Evolutionary conservation across 2,888 invertebrate genomes (phyloP).

Genomic region (Automeris io): DNA sequence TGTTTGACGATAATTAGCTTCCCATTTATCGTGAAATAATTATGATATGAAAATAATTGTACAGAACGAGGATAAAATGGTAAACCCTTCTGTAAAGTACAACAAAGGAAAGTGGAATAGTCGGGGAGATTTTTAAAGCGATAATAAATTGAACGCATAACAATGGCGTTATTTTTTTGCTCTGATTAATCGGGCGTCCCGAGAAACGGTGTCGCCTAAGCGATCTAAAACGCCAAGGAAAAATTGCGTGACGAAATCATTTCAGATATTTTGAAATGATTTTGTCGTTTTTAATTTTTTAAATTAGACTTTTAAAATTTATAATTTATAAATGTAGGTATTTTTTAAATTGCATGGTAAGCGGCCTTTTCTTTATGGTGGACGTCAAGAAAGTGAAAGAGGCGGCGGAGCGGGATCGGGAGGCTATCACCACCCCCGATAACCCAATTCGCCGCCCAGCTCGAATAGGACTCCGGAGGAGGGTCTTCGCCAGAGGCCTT

Average conservation of each 20-base stretch:
- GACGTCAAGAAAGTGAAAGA: too few species aligned
- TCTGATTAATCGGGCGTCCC: slow-evolving; percentile 33
- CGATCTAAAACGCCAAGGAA: neutral
- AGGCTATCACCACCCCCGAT: too few species aligned
- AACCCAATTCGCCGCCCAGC: too few species aligned
- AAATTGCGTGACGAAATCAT: neutral
- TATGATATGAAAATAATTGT: slow-evolving; percentile 9
- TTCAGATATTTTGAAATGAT: too few species aligned
- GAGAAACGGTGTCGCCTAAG: slow-evolving; percentile 17
- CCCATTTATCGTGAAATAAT: slow-evolving; percentile 7
- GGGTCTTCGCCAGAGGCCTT: too few species aligned
- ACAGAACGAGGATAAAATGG: slow-evolving; percentile 22
- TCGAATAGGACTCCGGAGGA: too few species aligned
- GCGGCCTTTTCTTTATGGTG: too few species aligned
- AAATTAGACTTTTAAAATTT: too few species aligned
- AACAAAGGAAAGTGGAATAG: slow-evolving; percentile 40
- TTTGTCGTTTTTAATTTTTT: too few species aligned
- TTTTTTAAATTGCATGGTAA: too few species aligned
- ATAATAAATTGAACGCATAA: slow-evolving; percentile 44
- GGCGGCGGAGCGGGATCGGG: too few species aligned
- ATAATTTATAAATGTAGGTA: too few species aligned
- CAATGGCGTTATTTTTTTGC: slow-evolving; percentile 33
- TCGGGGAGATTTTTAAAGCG: slow-evolving; percentile 32
- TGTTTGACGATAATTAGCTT: slow-evolving; percentile 15
- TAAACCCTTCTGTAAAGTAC: slow-evolving; percentile 37